phyloP scores from a whole-genome alignment of 2,888 invertebrate species.

The Hedychridium roseum region DNA sequence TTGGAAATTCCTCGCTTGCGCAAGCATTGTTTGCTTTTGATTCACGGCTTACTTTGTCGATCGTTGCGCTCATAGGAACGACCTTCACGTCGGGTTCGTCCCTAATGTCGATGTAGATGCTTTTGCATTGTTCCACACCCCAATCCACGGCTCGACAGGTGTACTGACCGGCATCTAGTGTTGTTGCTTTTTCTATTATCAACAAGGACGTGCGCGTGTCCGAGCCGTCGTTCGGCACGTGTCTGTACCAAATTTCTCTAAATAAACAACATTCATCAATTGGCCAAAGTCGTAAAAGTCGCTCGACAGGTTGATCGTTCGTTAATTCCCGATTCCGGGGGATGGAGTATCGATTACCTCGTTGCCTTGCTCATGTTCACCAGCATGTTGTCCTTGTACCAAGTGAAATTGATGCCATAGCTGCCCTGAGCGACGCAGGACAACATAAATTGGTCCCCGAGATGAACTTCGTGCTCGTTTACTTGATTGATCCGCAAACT shows the following conservation, averaged over 20 bases:
- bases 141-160: slow-evolving; percentile 80
- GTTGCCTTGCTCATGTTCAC: slow-evolving; percentile 79
- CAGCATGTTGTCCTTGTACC: slow-evolving; percentile 82
- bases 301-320: too few relatives aligned
- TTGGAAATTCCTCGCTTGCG: neutral
- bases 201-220: slow-evolving; percentile 74
- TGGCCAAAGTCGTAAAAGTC: too few relatives aligned
- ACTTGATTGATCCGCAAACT: slow-evolving; percentile 55
- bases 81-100: slow-evolving; percentile 74
- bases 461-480: slow-evolving; percentile 66
- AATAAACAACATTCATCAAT: slow-evolving; percentile 1
- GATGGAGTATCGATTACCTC: slow-evolving; percentile 66
- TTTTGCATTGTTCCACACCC: slow-evolving; percentile 75
- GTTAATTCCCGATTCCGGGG: neutral
- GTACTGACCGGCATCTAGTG: slow-evolving; percentile 79
- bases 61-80: slow-evolving; percentile 75
- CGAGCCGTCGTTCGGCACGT: slow-evolving; percentile 64
- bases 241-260: slow-evolving; percentile 62
- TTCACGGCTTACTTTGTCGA: slow-evolving; percentile 74
- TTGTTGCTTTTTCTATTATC: slow-evolving; percentile 75
- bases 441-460: slow-evolving; percentile 79
- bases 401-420: slow-evolving; percentile 76
- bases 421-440: slow-evolving; percentile 83
- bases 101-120: slow-evolving; percentile 69
- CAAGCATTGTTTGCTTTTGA: too few relatives aligned